phyloP scores from a whole-genome alignment of 2,113 vertebrate genomes.

The Brevimyrus niger region DNA sequence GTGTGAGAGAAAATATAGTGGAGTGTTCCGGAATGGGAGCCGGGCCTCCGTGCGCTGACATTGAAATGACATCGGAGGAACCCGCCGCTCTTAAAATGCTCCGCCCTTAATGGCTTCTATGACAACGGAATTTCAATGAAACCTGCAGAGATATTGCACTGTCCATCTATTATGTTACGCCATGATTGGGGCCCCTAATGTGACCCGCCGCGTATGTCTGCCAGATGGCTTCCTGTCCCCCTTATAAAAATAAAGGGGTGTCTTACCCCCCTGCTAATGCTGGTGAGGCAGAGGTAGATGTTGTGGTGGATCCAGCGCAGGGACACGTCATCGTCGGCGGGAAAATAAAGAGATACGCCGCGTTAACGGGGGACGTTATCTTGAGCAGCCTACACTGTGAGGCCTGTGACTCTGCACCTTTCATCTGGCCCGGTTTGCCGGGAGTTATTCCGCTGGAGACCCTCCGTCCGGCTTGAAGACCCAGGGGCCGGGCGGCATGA shows the following conservation, averaged over 20 bases:
- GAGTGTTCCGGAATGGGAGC: background rate
- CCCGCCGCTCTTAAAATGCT: background rate
- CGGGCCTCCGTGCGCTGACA: background rate
- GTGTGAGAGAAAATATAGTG: background rate
- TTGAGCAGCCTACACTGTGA: background rate
- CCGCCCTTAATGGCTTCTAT: background rate
- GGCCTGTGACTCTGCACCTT: background rate
- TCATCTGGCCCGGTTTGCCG: background rate
- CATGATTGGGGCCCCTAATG: background rate
- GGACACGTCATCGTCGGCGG: background rate
- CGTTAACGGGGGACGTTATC: background rate
- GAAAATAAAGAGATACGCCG: background rate
- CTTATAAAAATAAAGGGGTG: background rate
- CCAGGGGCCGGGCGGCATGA: background rate
- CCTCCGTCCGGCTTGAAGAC: background rate
- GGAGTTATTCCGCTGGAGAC: background rate
- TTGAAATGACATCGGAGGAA: background rate
- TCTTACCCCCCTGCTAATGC: background rate
- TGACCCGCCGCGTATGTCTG: background rate
- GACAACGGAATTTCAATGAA: slow-evolving; percentile 5
- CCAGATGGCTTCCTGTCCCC: background rate
- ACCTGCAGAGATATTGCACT: background rate
- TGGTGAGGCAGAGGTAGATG: background rate
- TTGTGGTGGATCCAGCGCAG: background rate
- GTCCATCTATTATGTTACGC: background rate